A percentile compares a stretch with the other conserved stretches of the same genome.
Conservation (phyloP, 2,888 invertebrate genomes). For the Fragum fragum region DNA sequence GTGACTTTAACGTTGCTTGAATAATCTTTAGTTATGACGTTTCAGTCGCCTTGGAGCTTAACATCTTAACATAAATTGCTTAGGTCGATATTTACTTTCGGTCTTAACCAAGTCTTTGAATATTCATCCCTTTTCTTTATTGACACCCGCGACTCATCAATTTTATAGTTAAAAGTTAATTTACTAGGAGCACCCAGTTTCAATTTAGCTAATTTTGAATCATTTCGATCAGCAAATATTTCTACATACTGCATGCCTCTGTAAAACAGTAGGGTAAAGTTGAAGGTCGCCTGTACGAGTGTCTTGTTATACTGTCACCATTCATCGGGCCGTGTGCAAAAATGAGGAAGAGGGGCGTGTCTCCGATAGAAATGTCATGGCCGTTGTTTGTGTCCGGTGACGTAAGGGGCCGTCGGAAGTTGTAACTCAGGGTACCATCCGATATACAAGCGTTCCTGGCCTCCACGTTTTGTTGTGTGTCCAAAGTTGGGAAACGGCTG, state of each 20-base stretch:
- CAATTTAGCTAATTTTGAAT: too few relatives aligned
- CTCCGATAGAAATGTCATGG: slow-evolving; percentile 4
- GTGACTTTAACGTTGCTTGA: too few relatives aligned
- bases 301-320: not conserved
- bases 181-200: not conserved
- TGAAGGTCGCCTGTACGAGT: not conserved
- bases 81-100: too few relatives aligned
- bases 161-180: too few relatives aligned
- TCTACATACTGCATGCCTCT: slow-evolving; percentile 6
- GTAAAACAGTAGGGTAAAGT: slow-evolving; percentile 19
- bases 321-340: slow-evolving; percentile 9
- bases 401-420: not conserved
- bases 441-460: not conserved
- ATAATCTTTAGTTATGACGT: too few relatives aligned
- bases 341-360: not conserved
- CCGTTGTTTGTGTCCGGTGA: not conserved
- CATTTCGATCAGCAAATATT: too few relatives aligned
- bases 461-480: not conserved
- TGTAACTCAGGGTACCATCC: not conserved
- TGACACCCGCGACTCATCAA: too few relatives aligned
- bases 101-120: too few relatives aligned
- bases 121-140: too few relatives aligned
- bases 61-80: too few relatives aligned
- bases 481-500: not conserved
- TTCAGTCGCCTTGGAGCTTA: too few relatives aligned